Conservation (phyloP, 2,888 invertebrate genomes). For the Drosophila neutralis region DNA sequence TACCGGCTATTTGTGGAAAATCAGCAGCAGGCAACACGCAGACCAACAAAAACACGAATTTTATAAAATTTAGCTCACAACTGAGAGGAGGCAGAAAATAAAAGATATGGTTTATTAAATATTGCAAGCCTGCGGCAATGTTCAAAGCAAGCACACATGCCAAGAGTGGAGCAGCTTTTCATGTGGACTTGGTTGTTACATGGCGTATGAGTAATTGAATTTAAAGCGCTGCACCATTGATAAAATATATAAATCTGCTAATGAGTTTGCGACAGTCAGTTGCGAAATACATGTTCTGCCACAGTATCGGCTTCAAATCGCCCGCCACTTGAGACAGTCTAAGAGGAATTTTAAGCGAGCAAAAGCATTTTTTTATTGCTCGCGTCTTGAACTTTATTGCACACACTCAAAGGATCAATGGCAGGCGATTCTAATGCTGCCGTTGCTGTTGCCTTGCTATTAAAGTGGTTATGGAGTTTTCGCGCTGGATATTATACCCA, state of each 20-base stretch:
- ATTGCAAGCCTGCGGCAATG: conserved; percentile 61
- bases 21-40: conserved; percentile 53
- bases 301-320: conserved; percentile 27
- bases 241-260: conserved; percentile 38
- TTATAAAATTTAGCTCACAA: conserved; percentile 48
- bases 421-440: conserved; percentile 22
- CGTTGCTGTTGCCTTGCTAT: background rate
- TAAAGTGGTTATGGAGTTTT: background rate
- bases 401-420: conserved; percentile 48
- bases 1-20: conserved; percentile 63
- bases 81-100: conserved; percentile 41
- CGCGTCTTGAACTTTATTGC: conserved; percentile 24
- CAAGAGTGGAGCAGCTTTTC: conserved; percentile 28
- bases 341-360: conserved; percentile 38
- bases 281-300: background rate
- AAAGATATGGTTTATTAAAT: conserved; percentile 73
- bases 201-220: conserved; percentile 63
- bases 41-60: conserved; percentile 37
- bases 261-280: conserved; percentile 47
- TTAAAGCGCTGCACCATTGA: conserved; percentile 48
- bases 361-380: conserved; percentile 14
- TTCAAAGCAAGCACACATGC: conserved; percentile 60
- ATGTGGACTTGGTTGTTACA: conserved; percentile 20
- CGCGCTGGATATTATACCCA: conserved; percentile 4
- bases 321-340: conserved; percentile 61